A percentile compares a stretch with the other conserved stretches of the same genome.
phyloP scores from a whole-genome alignment of 2,113 vertebrate species.

The Apaloderma vittatum region DNA sequence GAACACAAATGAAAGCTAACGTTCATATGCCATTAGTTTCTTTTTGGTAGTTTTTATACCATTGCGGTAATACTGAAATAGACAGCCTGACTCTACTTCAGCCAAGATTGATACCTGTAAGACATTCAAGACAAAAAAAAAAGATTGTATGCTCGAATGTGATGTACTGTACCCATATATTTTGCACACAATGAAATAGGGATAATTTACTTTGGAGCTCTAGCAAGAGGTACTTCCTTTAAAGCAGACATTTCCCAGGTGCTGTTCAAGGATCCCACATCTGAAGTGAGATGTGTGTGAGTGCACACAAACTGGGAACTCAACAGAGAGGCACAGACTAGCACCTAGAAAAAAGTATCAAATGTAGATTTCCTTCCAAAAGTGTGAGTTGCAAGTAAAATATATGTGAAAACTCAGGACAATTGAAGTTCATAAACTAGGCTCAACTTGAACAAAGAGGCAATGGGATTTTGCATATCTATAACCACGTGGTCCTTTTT shows the following conservation, averaged over 20 bases:
- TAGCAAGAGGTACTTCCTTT: not conserved
- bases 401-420: not conserved
- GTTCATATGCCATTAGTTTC: not conserved
- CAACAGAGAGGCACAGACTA: not conserved
- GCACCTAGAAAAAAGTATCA: not conserved
- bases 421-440: not conserved
- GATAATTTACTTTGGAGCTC: slow-evolving; percentile 24
- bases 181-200: not conserved
- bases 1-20: not conserved
- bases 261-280: not conserved
- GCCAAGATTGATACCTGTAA: not conserved
- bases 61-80: not conserved
- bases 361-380: not conserved
- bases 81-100: not conserved
- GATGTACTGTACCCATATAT: not conserved
- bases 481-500: not conserved
- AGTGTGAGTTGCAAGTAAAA: not conserved
- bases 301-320: not conserved
- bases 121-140: not conserved
- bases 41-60: not conserved
- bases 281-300: not conserved
- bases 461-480: not conserved
- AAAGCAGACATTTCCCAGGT: not conserved
- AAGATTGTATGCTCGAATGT: not conserved
- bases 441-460: not conserved